Evolutionary conservation across 2,113 vertebrate genomes (phyloP), one percentile per base, ranked within the genome.

Genomic region (Scomber scombrus): DNA sequence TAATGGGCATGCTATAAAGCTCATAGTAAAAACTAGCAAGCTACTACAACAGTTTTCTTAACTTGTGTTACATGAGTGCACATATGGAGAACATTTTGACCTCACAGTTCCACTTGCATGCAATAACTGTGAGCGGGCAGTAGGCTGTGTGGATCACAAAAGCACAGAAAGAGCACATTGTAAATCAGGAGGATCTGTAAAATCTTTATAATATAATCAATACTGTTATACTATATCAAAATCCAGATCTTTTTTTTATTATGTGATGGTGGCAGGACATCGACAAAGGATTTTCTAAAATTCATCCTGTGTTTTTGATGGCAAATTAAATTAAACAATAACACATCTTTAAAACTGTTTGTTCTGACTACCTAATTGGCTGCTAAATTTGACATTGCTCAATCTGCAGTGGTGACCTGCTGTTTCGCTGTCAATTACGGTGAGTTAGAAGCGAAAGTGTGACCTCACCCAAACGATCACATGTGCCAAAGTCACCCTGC

Each of bases 401-500:
- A 68, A 84, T 90, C 77, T 63, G 76, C 76, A 71, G 68, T 18
- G 15, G 69, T 78, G 81, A 84, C 82, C 85, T 58, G 54, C 81
- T 46, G 88, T 85, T 85, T 74, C 77, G 62, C 60, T 85, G 88
- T 90, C 90, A 90, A 91, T 93, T 92, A 93, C 88, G 68, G 70
- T 26, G 82, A 87, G 81, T 87, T 88, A 88, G 88, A 85, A 80
- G 89, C 87, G 68, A 92, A 87, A 75, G 87, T 58, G 91, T 93
- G 93, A 93, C 90, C 90, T 94, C 93, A 93, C 81, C 91, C 85
- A 68, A 69, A 80, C 80, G 43, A 82, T 89, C 90, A 85, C 91
- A 89, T 90, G 91, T 92, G 89, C 92, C 93, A 94, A 94, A 93
- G 92, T 94, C 94, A 95, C 94, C 93, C 93, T 91, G 86, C 89